Conservation (phyloP, 2,888 invertebrate genomes). For the Chrysomela aeneicollis region DNA sequence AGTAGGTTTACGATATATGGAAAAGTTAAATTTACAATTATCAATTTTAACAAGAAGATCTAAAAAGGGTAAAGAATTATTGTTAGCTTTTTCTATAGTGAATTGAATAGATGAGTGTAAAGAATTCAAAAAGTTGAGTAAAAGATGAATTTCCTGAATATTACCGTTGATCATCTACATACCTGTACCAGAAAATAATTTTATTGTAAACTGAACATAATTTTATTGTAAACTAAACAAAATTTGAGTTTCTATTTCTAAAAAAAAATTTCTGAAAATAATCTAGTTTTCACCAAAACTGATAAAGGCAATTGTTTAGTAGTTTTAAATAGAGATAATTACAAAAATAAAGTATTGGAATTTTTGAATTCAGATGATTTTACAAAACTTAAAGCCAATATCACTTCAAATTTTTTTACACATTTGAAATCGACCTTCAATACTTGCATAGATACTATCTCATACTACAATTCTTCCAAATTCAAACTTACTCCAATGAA, state of each 20-base stretch:
- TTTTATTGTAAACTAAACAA: too few relatives aligned
- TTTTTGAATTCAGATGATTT: background rate
- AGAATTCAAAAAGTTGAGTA: too few relatives aligned
- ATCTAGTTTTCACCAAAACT: background rate
- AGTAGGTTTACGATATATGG: background rate
- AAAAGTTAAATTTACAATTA: too few relatives aligned
- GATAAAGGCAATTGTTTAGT: background rate
- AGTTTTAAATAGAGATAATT: background rate
- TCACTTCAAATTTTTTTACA: background rate
- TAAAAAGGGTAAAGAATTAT: background rate
- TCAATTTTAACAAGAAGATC: background rate
- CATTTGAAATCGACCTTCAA: background rate
- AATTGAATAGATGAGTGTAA: background rate
- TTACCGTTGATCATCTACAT: constrained; percentile 7
- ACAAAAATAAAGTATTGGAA: background rate
- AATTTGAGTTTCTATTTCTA: too few relatives aligned
- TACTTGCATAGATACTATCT: background rate
- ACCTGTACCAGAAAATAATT: background rate
- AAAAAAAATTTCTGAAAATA: background rate
- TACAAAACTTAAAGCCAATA: background rate
- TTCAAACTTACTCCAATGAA: background rate
- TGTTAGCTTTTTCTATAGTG: background rate
- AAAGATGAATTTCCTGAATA: background rate
- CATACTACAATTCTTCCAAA: background rate
- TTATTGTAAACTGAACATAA: background rate